Evolutionary conservation across 2,797 vertebrate genomes (phyloP), one percentile per base, ranked within the genome.

Genomic region (Rhinogobio ventralis): DNA sequence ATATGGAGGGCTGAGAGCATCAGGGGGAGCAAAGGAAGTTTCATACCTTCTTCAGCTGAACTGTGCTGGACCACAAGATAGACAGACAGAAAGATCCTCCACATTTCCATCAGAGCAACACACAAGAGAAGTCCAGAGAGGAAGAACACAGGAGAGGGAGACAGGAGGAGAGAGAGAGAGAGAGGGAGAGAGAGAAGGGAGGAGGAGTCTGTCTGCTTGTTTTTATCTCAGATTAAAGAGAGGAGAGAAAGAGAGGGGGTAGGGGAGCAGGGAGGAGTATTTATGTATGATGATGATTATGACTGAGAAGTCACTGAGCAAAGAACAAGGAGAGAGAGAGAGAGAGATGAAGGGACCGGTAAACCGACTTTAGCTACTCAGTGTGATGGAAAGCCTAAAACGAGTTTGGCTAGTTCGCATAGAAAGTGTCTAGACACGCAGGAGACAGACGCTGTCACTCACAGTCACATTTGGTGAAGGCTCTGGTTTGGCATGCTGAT

Each of bases 21-120:
- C 42, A 78, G 80, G 45, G 57, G 78, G 72, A 80, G 46, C 53
- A 71, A 79, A 60, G 36, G 36, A 77, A 85, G 77, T 84, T 89
- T 85, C 94, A 94, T 95, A 95, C 95, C 95, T 94, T 96, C 95
- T 92, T 96, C 95, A 86, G 95, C 95, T 92, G 93, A 94, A 92
- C 92, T 91, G 46, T 92, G 91, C 93, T 95, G 94, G 89, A 95
- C 88, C 89, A 93, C 93, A 87, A 95, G 90, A 91, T 91, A 94
- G 91, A 95, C 93, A 90, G 89, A 94, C 88, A 95, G 90, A 92
- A 95, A 91, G 89, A 95, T 91, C 91, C 93, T 95, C 95, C 95
- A 95, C 95, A 96, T 96, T 92, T 94, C 94, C 86, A 86, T 88
- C 87, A 88, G 76, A 71, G 78, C 77, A 73, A 84, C 84, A 86